A percentile compares a stretch with the other conserved stretches of the same genome.
Conservation (phyloP, 2,113 vertebrate species). For the Actenoides hombroni region DNA sequence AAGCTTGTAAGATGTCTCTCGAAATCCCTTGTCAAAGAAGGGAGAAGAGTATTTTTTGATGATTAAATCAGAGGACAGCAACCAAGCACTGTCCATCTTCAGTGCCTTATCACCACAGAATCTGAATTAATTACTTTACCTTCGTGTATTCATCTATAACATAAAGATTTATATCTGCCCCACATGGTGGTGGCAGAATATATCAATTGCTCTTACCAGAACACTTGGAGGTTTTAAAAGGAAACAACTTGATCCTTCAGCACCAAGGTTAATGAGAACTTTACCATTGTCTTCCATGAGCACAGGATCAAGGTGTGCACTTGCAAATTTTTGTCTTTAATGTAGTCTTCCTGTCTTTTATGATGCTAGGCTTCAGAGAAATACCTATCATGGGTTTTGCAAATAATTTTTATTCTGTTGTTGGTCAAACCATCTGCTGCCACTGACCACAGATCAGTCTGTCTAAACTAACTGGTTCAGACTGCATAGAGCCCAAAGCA, state of each 20-base stretch:
- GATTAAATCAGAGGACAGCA: not conserved
- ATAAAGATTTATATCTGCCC: not conserved
- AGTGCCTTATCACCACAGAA: not conserved
- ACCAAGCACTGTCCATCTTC: not conserved
- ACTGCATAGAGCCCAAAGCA: not conserved
- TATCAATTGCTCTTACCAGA: not conserved
- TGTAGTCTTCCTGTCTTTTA: not conserved
- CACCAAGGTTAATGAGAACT: not conserved
- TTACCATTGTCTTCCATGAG: not conserved
- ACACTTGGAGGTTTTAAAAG: not conserved
- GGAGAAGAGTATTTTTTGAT: not conserved
- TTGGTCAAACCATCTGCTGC: not conserved
- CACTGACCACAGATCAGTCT: not conserved
- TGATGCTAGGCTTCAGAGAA: not conserved
- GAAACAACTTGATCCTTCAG: not conserved
- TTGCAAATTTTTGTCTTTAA: not conserved
- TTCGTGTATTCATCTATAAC: not conserved
- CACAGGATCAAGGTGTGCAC: accelerated
- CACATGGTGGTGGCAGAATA: not conserved
- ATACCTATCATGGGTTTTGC: not conserved
- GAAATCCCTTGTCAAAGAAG: not conserved
- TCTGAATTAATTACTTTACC: not conserved
- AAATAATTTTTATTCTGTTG: not conserved
- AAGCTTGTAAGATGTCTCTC: not conserved
- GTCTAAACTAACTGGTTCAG: not conserved